phyloP scores from a whole-genome alignment of 2,797 vertebrate genomes.

The Eulemur mongoz region DNA sequence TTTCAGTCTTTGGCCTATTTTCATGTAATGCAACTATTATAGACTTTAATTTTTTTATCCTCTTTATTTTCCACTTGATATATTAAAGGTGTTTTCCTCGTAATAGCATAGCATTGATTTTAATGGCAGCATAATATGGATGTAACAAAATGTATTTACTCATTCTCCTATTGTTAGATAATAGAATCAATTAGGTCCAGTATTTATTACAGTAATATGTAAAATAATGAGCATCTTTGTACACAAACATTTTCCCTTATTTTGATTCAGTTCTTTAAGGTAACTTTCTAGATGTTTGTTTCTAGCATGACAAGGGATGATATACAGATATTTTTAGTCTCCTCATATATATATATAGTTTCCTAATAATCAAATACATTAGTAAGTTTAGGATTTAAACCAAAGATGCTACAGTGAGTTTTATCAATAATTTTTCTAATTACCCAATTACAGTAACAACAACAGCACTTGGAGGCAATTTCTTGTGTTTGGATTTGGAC shows the following conservation, averaged over 20 bases:
- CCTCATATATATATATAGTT: neutral
- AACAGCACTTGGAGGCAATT: neutral
- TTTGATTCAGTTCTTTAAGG: neutral
- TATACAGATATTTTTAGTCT: neutral
- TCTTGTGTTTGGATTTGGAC: constrained; percentile 31
- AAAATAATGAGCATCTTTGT: neutral
- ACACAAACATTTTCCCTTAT: neutral
- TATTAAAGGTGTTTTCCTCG: neutral
- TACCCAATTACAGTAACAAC: neutral
- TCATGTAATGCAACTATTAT: neutral
- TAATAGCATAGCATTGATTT: neutral
- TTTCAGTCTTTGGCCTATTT: neutral
- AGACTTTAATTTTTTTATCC: neutral
- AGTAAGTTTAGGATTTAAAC: neutral
- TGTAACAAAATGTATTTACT: neutral
- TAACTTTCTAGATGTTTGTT: neutral
- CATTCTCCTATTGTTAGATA: neutral
- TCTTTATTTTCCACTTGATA: neutral
- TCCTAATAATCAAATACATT: neutral
- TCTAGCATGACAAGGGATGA: neutral
- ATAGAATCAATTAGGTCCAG: neutral
- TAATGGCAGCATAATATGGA: neutral
- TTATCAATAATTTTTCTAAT: neutral
- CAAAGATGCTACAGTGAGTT: neutral
- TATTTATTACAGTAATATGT: neutral